Percentiles rank a stretch among this genome's conserved stretches.
phyloP scores from a whole-genome alignment of 2,888 invertebrate genomes.

The Orchesella flavescens region DNA sequence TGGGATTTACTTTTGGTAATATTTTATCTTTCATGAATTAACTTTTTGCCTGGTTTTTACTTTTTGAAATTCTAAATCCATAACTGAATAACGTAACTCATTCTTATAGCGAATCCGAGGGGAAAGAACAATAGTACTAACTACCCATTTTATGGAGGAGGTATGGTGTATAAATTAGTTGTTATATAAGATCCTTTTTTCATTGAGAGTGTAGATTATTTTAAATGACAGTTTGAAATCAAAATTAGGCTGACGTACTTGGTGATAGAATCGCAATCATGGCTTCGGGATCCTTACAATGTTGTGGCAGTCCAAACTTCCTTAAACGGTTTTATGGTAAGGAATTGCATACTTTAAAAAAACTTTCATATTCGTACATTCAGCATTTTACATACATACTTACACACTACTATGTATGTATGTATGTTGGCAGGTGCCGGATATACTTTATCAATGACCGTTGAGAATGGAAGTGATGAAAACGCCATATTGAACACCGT shows the following conservation, averaged over 20 bases:
- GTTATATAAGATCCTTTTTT: background rate
- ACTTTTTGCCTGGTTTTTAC: too few species aligned
- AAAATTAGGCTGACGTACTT: slow-evolving; percentile 80
- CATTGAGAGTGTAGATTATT: background rate
- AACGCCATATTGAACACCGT: slow-evolving; percentile 75
- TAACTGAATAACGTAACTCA: too few species aligned
- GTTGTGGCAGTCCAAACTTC: slow-evolving; percentile 87
- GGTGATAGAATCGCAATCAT: slow-evolving; percentile 93
- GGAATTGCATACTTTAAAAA: background rate
- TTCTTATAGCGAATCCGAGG: slow-evolving; percentile 77
- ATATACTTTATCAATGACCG: slow-evolving; percentile 76
- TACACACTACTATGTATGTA: too few species aligned
- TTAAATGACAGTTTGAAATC: slow-evolving; percentile 58
- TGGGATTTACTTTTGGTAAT: slow-evolving; percentile 73
- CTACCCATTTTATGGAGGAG: slow-evolving; percentile 83
- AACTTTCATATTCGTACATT: background rate
- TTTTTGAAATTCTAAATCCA: too few species aligned
- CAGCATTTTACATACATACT: too few species aligned
- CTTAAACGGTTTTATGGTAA: slow-evolving; percentile 81
- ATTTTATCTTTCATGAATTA: background rate
- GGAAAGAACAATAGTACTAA: slow-evolving; percentile 86
- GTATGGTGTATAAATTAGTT: background rate
- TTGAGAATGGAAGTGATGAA: slow-evolving; percentile 70
- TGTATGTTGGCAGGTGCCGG: slow-evolving; percentile 76
- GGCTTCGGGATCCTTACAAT: slow-evolving; percentile 82